Percentiles rank a stretch among this genome's conserved stretches.
phyloP scores from a whole-genome alignment of 2,888 invertebrate genomes.

The Lydus trimaculatus region DNA sequence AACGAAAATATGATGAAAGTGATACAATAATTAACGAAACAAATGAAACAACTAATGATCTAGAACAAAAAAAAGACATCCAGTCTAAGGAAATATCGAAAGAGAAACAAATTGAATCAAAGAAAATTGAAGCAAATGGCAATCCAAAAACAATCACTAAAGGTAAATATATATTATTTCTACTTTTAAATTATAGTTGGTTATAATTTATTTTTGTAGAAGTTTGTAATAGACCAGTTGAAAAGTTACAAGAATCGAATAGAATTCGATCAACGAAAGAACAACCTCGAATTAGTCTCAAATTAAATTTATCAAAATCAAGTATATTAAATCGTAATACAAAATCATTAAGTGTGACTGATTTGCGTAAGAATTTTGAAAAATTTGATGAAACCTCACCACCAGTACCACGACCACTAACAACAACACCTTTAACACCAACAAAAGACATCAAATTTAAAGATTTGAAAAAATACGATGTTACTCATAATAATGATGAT shows the following conservation, averaged over 20 bases:
- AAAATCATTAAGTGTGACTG: slow-evolving; percentile 61
- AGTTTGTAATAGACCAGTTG: neutral
- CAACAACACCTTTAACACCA: neutral
- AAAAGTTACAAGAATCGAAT: neutral
- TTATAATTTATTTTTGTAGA: neutral
- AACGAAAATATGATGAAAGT: slow-evolving; percentile 74
- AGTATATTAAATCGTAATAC: slow-evolving; percentile 13
- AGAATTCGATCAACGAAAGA: neutral
- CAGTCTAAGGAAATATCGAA: neutral
- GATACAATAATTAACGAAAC: slow-evolving; percentile 17
- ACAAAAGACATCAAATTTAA: neutral
- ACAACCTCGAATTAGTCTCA: neutral
- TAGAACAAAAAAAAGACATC: neutral
- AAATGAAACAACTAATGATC: neutral
- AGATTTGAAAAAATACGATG: neutral
- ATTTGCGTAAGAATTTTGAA: slow-evolving; percentile 68
- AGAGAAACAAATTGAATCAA: neutral
- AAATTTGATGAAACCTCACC: slow-evolving; percentile 41
- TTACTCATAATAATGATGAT: slow-evolving; percentile 29
- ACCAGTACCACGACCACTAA: slow-evolving; percentile 26
- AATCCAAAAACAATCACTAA: neutral
- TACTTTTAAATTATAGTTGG: neutral
- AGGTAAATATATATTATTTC: neutral
- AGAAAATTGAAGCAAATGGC: neutral
- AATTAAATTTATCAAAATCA: neutral